phyloP scores from a whole-genome alignment of 2,113 vertebrate species.

The Epinephelus lanceolatus region DNA sequence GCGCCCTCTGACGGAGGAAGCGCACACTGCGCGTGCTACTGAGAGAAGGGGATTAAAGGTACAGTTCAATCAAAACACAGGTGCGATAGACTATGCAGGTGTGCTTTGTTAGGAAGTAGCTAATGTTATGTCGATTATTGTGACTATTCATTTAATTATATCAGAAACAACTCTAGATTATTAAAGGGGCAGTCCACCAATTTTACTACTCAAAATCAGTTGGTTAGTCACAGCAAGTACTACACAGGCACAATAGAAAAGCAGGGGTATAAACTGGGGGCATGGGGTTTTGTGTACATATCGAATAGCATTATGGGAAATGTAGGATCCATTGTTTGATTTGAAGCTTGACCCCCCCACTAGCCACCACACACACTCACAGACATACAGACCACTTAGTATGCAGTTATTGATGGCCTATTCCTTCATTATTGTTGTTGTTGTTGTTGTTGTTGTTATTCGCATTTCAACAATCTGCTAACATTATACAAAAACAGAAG shows the following conservation, averaged over 20 bases:
- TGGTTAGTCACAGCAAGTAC: no score
- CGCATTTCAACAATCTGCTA: no score
- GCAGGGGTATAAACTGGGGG: no score
- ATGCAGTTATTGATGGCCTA: neutral
- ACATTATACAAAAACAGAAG: no score
- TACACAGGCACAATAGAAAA: no score
- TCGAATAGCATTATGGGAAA: neutral
- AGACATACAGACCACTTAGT: neutral
- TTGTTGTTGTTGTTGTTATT: no score
- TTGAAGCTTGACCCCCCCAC: neutral
- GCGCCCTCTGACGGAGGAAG: conserved; percentile 63
- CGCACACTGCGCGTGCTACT: conserved; percentile 12
- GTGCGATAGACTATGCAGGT: neutral
- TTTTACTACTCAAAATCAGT: no score
- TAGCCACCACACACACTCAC: neutral
- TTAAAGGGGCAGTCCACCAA: neutral
- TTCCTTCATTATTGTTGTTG: no score
- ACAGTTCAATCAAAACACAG: neutral
- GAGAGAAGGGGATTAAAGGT: conserved; percentile 19
- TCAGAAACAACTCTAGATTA: neutral
- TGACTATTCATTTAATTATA: neutral
- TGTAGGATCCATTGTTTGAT: no score
- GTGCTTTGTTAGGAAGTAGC: no score
- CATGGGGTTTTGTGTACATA: no score
- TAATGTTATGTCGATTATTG: neutral